These are phyloP conservation scores for Drosophila suboccidentalis DNA, from an alignment of 2,888 invertebrate species.

Conservation along the genomic window DNA sequence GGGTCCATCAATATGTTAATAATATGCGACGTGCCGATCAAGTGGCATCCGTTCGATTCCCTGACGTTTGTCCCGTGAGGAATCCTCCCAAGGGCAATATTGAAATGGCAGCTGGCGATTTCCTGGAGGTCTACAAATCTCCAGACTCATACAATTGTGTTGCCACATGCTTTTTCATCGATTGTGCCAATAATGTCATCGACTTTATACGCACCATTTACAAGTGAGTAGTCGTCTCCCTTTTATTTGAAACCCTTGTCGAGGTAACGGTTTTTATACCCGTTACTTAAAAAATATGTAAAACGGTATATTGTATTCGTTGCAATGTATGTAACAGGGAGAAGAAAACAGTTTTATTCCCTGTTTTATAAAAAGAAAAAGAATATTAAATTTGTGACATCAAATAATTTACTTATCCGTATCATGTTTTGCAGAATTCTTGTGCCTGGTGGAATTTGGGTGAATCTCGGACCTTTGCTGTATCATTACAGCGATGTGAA, in stretches of 20 bases:
- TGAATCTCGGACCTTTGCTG: slow-evolving; percentile 95
- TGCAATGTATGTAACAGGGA: too few relatives aligned
- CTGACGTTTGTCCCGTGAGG: slow-evolving; percentile 93
- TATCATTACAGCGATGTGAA: slow-evolving; percentile 96
- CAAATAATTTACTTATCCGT: too few relatives aligned
- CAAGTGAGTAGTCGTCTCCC: slow-evolving; percentile 81
- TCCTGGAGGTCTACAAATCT: slow-evolving; percentile 89
- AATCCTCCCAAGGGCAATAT: slow-evolving; percentile 89
- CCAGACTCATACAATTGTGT: slow-evolving; percentile 91
- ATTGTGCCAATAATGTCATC: slow-evolving; percentile 98
- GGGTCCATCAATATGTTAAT: slow-evolving; percentile 98
- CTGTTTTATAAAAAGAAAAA: too few relatives aligned
- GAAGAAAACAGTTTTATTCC: too few relatives aligned
- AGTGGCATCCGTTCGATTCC: slow-evolving; percentile 91
- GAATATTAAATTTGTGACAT: too few relatives aligned
- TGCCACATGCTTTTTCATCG: slow-evolving; percentile 98
- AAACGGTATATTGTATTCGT: too few relatives aligned
- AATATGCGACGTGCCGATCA: slow-evolving; percentile 94
- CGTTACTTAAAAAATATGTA: too few relatives aligned
- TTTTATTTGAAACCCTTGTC: too few relatives aligned
- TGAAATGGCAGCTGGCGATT: slow-evolving; percentile 99
- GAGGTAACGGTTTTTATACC: too few relatives aligned
- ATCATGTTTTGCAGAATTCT: slow-evolving; percentile 87
- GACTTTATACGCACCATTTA: slow-evolving; percentile 97
- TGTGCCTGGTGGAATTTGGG: slow-evolving; percentile 95